Conservation (phyloP, 64 coral and sea anemone genomes). For the Stichodactyla mertensii region DNA sequence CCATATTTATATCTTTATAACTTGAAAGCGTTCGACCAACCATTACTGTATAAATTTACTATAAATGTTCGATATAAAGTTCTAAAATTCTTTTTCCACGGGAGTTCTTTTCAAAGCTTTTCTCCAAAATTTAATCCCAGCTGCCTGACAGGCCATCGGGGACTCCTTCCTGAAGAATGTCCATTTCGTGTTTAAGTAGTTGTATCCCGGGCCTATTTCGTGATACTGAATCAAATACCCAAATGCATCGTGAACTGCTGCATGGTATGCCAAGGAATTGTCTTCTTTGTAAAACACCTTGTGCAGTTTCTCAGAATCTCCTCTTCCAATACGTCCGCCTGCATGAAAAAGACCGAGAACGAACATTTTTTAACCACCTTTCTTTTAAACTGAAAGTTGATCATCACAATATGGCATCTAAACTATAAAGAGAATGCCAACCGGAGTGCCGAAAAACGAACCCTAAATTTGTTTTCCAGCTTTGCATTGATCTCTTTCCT, state of each 20-base stretch:
- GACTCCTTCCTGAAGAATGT: constrained; percentile 42
- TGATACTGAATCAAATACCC: constrained; percentile 61
- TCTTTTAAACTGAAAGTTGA: neutral
- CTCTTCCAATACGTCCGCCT: constrained; percentile 65
- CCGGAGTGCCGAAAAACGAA: too few species aligned
- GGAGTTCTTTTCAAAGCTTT: neutral
- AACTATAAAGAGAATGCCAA: too few species aligned
- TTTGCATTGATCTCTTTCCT: too few species aligned
- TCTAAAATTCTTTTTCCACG: constrained; percentile 13
- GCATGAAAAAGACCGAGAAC: neutral
- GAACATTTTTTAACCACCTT: neutral
- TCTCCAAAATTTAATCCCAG: constrained; percentile 54
- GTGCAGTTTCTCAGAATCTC: constrained; percentile 52
- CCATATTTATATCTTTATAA: too few species aligned
- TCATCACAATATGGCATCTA: too few species aligned
- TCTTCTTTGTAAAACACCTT: constrained; percentile 64
- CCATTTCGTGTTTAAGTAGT: constrained; percentile 53
- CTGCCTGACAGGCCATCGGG: constrained; percentile 36
- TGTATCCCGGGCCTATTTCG: constrained; percentile 52
- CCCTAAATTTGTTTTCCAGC: too few species aligned
- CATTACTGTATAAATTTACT: neutral
- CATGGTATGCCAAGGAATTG: constrained; percentile 59
- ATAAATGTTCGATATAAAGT: neutral
- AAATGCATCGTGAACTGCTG: constrained; percentile 62
- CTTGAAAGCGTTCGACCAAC: too few species aligned